Conservation (phyloP, 2,888 invertebrate genomes). For the Ormyrus pomaceus region DNA sequence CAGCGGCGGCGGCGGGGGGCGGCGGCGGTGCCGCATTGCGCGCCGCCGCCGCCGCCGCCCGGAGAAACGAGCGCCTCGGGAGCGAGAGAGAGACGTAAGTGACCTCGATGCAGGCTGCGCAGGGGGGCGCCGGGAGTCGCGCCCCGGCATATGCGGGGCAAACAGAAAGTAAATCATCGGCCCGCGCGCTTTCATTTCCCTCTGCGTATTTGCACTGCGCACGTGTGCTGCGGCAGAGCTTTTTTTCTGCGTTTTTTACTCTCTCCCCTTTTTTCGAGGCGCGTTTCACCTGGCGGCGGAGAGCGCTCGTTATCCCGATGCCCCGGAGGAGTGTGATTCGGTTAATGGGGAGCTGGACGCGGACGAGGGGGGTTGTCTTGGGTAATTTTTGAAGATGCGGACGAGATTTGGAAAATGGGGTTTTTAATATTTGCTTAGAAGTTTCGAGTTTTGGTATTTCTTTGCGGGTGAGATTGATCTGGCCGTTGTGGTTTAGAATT, state of each 20-base stretch:
- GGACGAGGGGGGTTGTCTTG: too few species aligned
- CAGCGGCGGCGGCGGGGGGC: too few species aligned
- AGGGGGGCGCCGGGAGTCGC: too few species aligned
- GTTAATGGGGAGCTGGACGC: neutral
- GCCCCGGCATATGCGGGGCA: neutral
- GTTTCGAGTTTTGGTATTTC: too few species aligned
- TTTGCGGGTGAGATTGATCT: too few species aligned
- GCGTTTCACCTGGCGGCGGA: too few species aligned
- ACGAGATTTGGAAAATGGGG: too few species aligned
- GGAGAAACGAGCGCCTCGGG: slow-evolving; percentile 8
- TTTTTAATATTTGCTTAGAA: too few species aligned
- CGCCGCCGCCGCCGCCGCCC: neutral
- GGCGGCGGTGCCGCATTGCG: neutral
- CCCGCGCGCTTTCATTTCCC: slow-evolving; percentile 31
- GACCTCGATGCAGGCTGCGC: slow-evolving; percentile 33
- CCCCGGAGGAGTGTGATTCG: neutral
- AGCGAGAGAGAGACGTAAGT: slow-evolving; percentile 18
- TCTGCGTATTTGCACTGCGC: slow-evolving; percentile 9
- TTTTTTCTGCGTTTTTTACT: too few species aligned
- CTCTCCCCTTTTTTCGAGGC: too few species aligned
- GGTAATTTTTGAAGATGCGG: too few species aligned
- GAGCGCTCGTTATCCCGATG: neutral
- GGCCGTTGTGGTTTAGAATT: too few species aligned
- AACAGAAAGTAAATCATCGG: slow-evolving; percentile 48
- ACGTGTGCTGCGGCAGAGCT: neutral